phyloP scores from a whole-genome alignment of 1,140 invertebrate genomes.

The Drosophila chauvacae region DNA sequence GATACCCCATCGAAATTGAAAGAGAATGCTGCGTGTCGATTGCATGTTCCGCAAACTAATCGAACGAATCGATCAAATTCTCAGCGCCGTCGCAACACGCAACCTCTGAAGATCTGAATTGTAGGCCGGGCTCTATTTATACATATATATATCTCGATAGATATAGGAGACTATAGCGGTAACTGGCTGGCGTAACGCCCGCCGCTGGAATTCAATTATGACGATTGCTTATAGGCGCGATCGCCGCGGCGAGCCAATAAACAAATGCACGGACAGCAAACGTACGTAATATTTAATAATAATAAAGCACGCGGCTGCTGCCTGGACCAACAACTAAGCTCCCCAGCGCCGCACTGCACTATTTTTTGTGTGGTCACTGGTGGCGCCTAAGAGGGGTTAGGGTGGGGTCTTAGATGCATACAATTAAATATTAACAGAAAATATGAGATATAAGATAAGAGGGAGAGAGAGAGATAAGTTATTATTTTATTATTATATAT shows the following conservation, averaged over 20 bases:
- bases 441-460: no score
- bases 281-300: conserved; percentile 82
- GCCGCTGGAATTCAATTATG: conserved; percentile 83
- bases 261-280: conserved; percentile 79
- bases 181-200: conserved; percentile 71
- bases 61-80: conserved; percentile 84
- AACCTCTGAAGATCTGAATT: conserved; percentile 44
- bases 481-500: no score
- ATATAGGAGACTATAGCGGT: conserved; percentile 43
- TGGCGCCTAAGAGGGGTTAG: background rate
- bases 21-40: conserved; percentile 81
- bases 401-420: background rate
- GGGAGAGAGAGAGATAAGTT: no score
- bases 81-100: conserved; percentile 68
- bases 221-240: conserved; percentile 66
- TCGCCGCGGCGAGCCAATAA: conserved; percentile 74
- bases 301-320: conserved; percentile 65
- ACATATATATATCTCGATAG: background rate
- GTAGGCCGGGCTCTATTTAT: conserved; percentile 17
- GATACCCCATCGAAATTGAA: conserved; percentile 58
- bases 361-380: conserved; percentile 5
- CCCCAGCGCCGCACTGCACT: conserved; percentile 7
- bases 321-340: conserved; percentile 48
- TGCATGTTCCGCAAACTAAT: conserved; percentile 82
- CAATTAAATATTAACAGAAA: no score